Evolutionary conservation across 2,113 vertebrate species (phyloP).

Genomic region (Melanerpes aurifrons): DNA sequence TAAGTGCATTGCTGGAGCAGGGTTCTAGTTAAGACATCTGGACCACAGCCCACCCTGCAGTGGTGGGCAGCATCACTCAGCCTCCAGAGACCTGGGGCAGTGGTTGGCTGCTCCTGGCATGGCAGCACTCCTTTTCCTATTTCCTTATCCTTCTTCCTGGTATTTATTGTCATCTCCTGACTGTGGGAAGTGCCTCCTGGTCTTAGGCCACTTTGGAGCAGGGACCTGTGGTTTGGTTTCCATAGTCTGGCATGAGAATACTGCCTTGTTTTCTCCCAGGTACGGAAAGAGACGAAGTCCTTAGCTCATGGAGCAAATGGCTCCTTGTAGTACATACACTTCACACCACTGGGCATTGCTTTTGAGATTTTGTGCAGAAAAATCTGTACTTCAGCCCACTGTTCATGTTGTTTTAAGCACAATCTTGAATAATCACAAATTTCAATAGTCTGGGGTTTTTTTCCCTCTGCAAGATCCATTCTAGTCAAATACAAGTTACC

Average conservation of each 20-base stretch:
- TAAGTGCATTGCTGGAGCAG: neutral
- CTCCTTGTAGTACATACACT: fast-evolving
- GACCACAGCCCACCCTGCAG: neutral
- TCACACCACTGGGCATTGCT: fast-evolving
- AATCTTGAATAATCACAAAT: neutral
- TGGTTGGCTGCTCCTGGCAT: fast-evolving
- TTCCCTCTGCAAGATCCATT: neutral
- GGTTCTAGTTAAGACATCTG: neutral
- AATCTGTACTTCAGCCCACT: neutral
- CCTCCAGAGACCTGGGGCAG: neutral
- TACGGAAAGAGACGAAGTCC: neutral
- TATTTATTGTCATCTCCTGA: neutral
- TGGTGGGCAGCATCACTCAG: neutral
- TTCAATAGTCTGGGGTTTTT: neutral
- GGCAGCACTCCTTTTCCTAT: neutral
- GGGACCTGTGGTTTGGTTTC: neutral
- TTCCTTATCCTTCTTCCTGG: neutral
- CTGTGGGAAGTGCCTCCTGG: neutral
- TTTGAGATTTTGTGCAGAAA: neutral
- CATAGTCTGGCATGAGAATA: neutral
- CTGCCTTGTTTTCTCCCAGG: neutral
- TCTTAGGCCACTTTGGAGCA: neutral
- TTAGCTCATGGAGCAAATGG: fast-evolving
- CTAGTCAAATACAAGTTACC: neutral
- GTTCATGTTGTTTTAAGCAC: neutral